phyloP scores from a whole-genome alignment of 2,888 invertebrate species.

The Eristalis tenax region DNA sequence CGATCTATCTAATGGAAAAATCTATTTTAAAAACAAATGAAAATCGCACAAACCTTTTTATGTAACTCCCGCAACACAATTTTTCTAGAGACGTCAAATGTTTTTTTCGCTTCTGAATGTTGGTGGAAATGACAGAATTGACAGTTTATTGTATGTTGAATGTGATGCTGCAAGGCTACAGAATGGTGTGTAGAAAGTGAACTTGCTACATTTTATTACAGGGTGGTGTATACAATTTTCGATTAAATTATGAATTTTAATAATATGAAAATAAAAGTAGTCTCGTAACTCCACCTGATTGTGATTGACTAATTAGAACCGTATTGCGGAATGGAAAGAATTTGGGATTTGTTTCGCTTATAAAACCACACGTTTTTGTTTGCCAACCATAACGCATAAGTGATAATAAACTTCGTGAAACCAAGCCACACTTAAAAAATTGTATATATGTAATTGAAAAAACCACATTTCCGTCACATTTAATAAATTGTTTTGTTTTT shows the following conservation, averaged over 20 bases:
- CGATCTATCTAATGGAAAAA: conserved; percentile 45
- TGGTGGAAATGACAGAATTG: conserved; percentile 32
- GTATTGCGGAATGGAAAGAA: too few relatives aligned
- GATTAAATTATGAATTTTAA: too few relatives aligned
- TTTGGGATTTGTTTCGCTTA: too few relatives aligned
- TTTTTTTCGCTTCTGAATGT: conserved; percentile 26
- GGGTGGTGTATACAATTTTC: background rate
- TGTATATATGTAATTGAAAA: background rate
- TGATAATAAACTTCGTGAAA: too few relatives aligned
- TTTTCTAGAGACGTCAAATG: conserved; percentile 68
- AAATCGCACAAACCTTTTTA: conserved; percentile 75
- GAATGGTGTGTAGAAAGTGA: background rate
- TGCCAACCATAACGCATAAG: too few relatives aligned
- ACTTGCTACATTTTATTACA: background rate
- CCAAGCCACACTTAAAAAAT: too few relatives aligned
- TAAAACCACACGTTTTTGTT: too few relatives aligned
- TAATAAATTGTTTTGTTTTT: conserved; percentile 26
- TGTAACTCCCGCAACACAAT: conserved; percentile 74
- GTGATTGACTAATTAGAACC: too few relatives aligned
- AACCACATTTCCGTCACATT: conserved; percentile 1
- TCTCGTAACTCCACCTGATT: too few relatives aligned
- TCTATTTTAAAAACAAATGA: conserved; percentile 67
- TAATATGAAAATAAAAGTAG: too few relatives aligned
- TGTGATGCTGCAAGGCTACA: background rate
- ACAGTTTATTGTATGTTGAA: conserved; percentile 37